Percentiles rank a stretch among this genome's conserved stretches.
Conservation (phyloP, 2,888 invertebrate genomes). For the Neria commutata region DNA sequence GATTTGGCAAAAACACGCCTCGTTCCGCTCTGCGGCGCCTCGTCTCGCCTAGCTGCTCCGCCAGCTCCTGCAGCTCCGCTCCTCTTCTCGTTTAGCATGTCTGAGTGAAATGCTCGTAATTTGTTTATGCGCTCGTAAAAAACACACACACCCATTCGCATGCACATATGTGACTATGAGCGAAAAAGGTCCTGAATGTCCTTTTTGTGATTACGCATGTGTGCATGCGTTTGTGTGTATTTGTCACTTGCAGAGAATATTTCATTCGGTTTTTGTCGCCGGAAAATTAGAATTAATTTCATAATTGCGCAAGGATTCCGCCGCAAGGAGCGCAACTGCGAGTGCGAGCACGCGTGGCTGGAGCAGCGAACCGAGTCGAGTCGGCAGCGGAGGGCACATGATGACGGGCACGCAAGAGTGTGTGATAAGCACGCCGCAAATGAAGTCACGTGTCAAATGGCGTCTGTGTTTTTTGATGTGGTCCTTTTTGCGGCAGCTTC, state of each 20-base stretch:
- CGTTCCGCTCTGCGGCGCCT: no score
- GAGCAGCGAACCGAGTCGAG: not conserved
- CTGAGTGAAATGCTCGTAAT: not conserved
- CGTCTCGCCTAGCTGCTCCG: no score
- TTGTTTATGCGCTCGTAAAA: not conserved
- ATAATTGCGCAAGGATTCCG: conserved; percentile 11
- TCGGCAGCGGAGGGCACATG: not conserved
- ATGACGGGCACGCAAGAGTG: not conserved
- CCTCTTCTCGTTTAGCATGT: not conserved
- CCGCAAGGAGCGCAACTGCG: not conserved
- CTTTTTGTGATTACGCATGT: not conserved
- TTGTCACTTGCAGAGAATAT: not conserved
- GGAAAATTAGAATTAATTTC: conserved; percentile 16
- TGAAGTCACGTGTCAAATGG: conserved; percentile 10
- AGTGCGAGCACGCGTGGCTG: no score
- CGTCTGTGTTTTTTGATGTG: not conserved
- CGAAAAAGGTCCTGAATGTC: not conserved
- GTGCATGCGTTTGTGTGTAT: not conserved
- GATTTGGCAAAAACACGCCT: no score
- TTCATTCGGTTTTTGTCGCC: not conserved
- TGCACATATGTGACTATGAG: not conserved
- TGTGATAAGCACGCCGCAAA: not conserved
- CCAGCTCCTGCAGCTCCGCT: no score
- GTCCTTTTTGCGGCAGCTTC: not conserved
- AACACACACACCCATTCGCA: not conserved